A percentile compares a stretch with the other conserved stretches of the same genome.
Conservation (phyloP, 2,888 invertebrate species). For the Thecocarcelia acutangulata region DNA sequence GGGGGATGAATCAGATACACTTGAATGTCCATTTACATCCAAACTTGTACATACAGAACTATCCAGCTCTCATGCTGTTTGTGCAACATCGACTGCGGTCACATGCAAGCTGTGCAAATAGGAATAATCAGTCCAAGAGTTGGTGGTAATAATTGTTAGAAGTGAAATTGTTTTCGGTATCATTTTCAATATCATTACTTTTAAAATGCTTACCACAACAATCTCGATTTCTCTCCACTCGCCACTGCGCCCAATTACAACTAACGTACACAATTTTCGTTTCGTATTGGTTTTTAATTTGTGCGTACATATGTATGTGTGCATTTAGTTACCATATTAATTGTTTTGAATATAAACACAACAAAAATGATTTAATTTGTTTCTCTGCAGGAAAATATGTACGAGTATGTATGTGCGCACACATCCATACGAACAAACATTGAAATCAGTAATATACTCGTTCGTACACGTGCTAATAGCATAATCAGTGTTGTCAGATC, state of each 20-base stretch:
- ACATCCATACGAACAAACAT: too few relatives aligned
- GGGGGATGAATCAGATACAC: neutral
- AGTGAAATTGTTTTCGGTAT: slow-evolving; percentile 41
- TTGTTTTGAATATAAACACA: neutral
- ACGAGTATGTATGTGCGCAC: too few relatives aligned
- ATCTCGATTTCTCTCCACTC: slow-evolving; percentile 16
- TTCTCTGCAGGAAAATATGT: neutral
- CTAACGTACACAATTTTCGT: neutral
- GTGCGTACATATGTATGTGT: too few relatives aligned
- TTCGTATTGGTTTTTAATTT: slow-evolving; percentile 30
- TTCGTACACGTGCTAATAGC: too few relatives aligned
- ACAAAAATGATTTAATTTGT: neutral
- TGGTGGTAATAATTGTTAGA: slow-evolving; percentile 43
- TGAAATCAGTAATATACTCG: too few relatives aligned
- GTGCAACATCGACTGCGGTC: neutral
- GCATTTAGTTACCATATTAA: slow-evolving; percentile 19
- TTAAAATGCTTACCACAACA: slow-evolving; percentile 17
- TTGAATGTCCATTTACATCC: slow-evolving; percentile 6
- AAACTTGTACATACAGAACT: too few relatives aligned
- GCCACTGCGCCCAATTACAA: too few relatives aligned
- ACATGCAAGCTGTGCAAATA: slow-evolving; percentile 4
- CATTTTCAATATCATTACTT: slow-evolving; percentile 36
- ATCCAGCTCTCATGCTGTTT: slow-evolving; percentile 1
- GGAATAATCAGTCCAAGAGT: neutral
- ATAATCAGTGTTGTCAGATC: too few relatives aligned